Base-by-base conservation (phyloP, 2,113 vertebrate species). In the Perca fluviatilis region DNA sequence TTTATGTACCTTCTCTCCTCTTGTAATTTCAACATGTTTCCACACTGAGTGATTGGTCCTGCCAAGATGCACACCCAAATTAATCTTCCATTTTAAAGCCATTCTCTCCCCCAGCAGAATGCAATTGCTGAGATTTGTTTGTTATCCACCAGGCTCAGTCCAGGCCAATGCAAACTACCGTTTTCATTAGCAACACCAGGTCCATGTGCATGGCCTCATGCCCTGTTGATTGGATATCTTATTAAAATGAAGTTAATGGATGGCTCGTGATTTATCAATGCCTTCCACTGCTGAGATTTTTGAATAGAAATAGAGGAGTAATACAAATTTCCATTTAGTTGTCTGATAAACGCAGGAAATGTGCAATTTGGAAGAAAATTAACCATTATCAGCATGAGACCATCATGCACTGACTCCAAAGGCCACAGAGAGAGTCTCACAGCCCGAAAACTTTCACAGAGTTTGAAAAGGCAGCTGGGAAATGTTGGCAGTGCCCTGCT, bases 11-110 rank as follows among this genome's bases (percentile, higher is more conserved):
- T 84, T 76, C 74, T 84, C 75, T 61, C 14, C 83, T 74, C 65
- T 86, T 74, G 72, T 86, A 84, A 86, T 84, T 93, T 86, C 74
- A 72, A 69, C 36, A 72, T 56, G 82, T 75, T 85, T 88, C 85
- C 70, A 63, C 66, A 51, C 60, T 60, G 79, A 90, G 58, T 76
- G 86, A 86, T 85, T 76, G 79, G 40, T 79, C 79, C 68, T 54
- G 60, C 63, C 46, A 73, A 82, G 61, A 72, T 68, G 56, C 62
- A 58, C 58, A 61, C 71, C 69, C 67, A 81, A 86, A 93, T 94
- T 85, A 91, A 91, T 88, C 81, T 85, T 56, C 62, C 83, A 82
- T 93, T 91, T 91, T 87, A 91, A 78, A 79, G 64, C 80, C 68
- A 61, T 79, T 80, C 77, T 73, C 58, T 71, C n/a, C 40, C 19